These are phyloP conservation scores for Lacerta viridis DNA, from an alignment of 2,797 vertebrate genomes.

Conservation along the genomic window DNA sequence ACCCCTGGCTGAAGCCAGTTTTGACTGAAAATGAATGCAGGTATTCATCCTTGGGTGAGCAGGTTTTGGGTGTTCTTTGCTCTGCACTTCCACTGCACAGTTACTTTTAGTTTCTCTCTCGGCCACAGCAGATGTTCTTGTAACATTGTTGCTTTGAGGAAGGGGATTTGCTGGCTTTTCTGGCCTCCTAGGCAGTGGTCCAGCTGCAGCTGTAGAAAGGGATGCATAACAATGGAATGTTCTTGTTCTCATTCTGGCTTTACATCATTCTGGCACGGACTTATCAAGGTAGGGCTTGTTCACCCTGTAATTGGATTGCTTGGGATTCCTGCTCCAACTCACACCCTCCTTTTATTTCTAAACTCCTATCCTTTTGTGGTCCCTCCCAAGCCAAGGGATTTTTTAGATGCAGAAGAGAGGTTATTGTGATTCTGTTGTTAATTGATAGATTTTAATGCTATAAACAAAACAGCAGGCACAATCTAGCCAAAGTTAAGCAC, in stretches of 20 bases:
- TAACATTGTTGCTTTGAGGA: conserved; percentile 62
- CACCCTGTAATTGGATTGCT: conserved; percentile 40
- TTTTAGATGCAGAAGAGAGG: conserved; percentile 41
- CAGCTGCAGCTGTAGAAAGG: conserved; percentile 71
- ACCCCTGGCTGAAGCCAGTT: neutral
- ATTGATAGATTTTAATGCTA: conserved; percentile 17
- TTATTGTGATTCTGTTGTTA: conserved; percentile 56
- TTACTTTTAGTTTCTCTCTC: conserved; percentile 56
- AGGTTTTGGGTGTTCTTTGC: no score
- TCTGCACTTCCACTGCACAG: neutral
- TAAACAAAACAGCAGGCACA: neutral
- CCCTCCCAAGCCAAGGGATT: conserved; percentile 37
- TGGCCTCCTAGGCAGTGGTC: conserved; percentile 56
- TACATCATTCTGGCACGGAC: conserved; percentile 68
- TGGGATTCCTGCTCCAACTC: conserved; percentile 36
- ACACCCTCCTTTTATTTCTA: conserved; percentile 34
- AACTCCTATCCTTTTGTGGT: conserved; percentile 26
- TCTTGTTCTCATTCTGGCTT: conserved; percentile 64
- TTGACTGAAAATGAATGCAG: neutral
- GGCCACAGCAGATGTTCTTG: conserved; percentile 70
- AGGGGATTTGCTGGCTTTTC: conserved; percentile 57
- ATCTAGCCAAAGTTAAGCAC: conserved; percentile 4
- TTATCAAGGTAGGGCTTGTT: conserved; percentile 62
- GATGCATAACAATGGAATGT: conserved; percentile 69
- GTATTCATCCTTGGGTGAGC: neutral